Base-by-base conservation (phyloP, 2,888 invertebrate species). In the Platycheirus rosarum region DNA sequence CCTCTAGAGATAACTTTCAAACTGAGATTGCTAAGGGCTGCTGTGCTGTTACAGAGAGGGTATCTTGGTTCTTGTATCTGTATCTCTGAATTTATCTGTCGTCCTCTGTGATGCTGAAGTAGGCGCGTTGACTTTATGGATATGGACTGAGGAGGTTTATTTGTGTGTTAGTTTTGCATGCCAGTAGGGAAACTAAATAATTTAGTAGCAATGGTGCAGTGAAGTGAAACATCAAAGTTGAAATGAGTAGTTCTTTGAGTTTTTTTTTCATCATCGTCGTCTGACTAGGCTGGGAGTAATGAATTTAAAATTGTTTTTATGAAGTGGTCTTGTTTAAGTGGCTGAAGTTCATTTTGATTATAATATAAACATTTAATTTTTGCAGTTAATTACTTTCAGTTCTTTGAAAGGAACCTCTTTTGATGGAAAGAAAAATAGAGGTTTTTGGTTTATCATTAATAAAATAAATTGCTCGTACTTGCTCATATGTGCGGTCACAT, bases 11-110 rank as follows among this genome's bases (percentile, higher is more conserved):
- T 69, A 69, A 69, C 60, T 63, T 69, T 69, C 40, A 13, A 48
- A 40, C 26, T 26, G 55, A 55, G 69, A 75, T 68, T 68, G 75
- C 46, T 18, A 44, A 60, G 60, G 60, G 60, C 60, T 44, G 42
- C 40, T 40, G 14, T 26, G 23, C 7, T 7, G n/a, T 53, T 16
- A 32, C 14, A 18, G 44, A 40, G 14, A 60, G 4, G 16, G 26
- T 57, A 57, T 23, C 37, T 55, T 23, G 55, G 5, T 16, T 35
- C 16, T 53, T 5, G 16, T 35, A 35, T 23, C 13, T 26, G 13
- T 57, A 14, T 20, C 13, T 55, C 8, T 55, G 40, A 8, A 46
- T 18, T 13, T 44, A 44, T 44, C 44, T 14, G 9, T 35, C 35
- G n/a, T 9, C 37, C 8, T 40, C 23, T 60, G 44, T 44, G 60